Conservation (phyloP, 1,140 invertebrate species). For the Schlechtendalia chinensis region DNA sequence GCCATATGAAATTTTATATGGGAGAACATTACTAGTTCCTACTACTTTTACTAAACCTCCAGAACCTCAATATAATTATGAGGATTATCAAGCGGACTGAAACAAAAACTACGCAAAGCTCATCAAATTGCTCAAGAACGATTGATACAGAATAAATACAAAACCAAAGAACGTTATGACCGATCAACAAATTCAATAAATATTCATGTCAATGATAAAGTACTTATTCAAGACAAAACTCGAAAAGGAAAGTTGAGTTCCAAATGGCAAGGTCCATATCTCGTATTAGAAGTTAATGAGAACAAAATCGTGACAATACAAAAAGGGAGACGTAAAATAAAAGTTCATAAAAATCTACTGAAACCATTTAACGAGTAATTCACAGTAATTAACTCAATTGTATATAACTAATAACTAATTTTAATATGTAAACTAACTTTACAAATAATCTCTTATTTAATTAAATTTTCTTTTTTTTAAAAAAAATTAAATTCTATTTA, state of each 20-base stretch:
- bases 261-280: neutral
- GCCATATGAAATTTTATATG: neutral
- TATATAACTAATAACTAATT: too few species aligned
- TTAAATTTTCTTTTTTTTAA: too few species aligned
- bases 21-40: neutral
- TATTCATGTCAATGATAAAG: neutral
- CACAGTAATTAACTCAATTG: too few species aligned
- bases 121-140: neutral
- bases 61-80: too few species aligned
- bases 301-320: neutral
- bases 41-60: neutral
- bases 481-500: too few species aligned
- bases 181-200: neutral
- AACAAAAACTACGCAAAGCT: neutral
- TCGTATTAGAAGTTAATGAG: neutral
- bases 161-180: neutral
- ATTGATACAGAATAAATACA: neutral
- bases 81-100: neutral
- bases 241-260: neutral
- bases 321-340: neutral
- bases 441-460: too few species aligned
- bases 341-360: neutral
- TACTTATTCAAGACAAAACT: neutral
- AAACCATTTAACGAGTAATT: neutral
- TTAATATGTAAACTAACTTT: too few species aligned